Evolutionary conservation across 2,888 invertebrate species (phyloP), one percentile per base, ranked within the genome.

Genomic region (Cryptocheilus praepositus): DNA sequence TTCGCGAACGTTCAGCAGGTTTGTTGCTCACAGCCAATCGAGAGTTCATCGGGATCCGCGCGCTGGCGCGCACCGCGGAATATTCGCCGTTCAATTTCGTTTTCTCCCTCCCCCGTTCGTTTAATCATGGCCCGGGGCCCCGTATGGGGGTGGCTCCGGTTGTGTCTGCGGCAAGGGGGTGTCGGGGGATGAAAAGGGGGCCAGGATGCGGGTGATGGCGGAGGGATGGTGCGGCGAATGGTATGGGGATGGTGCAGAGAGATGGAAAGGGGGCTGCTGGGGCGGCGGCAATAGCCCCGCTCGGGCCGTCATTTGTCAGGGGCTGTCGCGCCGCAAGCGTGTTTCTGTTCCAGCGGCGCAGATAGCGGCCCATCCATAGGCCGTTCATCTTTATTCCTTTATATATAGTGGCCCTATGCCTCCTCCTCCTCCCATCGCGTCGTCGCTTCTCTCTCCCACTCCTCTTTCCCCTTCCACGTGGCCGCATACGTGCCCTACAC

Each of bases 371-470:
- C 87, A 80, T 87, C 86, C 87, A 86, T 87, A 86, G 88, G 87
- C 88, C 86, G 87, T 88, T 88, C 88, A 87, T 88, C 88, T 88
- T 88, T 88, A 88, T 88, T 86, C 86, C 86, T 87, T 86, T 83
- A 80, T 81, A 81, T 82, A 82, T 83, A 80, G 70, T 69, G 70
- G 61, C 36, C 74, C 70, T 75, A 72, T 67, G 71, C 73, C 68
- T 73, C 68, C 60, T 58, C 62, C 62, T 62, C 54, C 65, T 52
- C 55, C 70, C 22, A 52, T 43, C 61, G 55, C 36, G 59, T 57
- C 54, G 58, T 25, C 64, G 58, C 53, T 44, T 61, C 64, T 57
- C 58, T 58, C 55, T 64, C 11, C n/a, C 61, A 45, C 51, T 55
- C 61, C 63, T 56, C 67, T 72, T 66, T 68, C 22, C 64, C 51